A percentile compares a stretch with the other conserved stretches of the same genome.
phyloP scores from a whole-genome alignment of 2,113 vertebrate species.

The Xiphophorus couchianus region DNA sequence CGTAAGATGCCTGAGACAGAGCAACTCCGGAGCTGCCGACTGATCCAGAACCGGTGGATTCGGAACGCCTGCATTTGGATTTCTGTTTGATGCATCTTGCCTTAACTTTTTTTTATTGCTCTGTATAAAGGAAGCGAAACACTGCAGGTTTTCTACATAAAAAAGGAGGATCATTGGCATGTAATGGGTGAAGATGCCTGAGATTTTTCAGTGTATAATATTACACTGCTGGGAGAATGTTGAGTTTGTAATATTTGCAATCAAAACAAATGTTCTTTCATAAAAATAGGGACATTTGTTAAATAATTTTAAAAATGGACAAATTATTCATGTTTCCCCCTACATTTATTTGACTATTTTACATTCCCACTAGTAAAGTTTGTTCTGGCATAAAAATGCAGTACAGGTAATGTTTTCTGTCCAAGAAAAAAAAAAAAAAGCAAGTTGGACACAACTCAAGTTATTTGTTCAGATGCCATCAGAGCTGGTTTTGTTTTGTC shows the following conservation, averaged over 20 bases:
- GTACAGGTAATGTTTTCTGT: not conserved
- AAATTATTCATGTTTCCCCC: conserved; percentile 23
- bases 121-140: conserved; percentile 89
- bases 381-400: conserved; percentile 1
- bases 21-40: conserved; percentile 79
- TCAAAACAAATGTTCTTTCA: conserved; percentile 71
- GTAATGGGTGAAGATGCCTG: conserved; percentile 60
- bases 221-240: conserved; percentile 64
- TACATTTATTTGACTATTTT: conserved; percentile 28
- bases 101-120: conserved; percentile 95
- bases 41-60: conserved; percentile 74
- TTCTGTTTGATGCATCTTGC: conserved; percentile 98
- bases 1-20: conserved; percentile 92
- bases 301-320: conserved; percentile 33
- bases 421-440: not conserved
- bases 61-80: conserved; percentile 81
- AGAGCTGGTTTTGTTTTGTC: not conserved
- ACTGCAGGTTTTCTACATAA: conserved; percentile 89
- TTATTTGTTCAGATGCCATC: conserved; percentile 9
- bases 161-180: conserved; percentile 74
- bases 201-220: conserved; percentile 67
- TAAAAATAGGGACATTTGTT: conserved; percentile 47
- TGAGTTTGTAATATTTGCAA: conserved; percentile 74
- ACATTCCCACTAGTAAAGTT: conserved; percentile 50
- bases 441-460: not conserved